These are phyloP conservation scores for Thripadectes ignobilis DNA, from an alignment of 2,797 vertebrate species.

Conservation along the genomic window DNA sequence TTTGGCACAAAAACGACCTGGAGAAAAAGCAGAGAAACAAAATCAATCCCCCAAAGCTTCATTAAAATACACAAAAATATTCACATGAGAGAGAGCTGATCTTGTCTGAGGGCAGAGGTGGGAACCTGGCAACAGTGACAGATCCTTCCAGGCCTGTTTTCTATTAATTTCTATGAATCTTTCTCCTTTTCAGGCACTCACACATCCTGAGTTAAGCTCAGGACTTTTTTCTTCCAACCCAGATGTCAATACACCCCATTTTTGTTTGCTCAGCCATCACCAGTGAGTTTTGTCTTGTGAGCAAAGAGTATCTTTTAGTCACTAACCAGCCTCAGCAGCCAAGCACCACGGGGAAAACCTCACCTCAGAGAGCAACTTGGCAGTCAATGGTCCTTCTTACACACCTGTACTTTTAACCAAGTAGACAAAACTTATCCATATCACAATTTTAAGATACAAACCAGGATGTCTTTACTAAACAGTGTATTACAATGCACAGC, in stretches of 20 bases:
- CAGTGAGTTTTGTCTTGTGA: not conserved
- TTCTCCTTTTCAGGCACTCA: not conserved
- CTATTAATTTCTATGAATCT: not conserved
- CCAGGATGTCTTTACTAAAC: not conserved
- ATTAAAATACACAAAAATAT: not conserved
- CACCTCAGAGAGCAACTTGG: not conserved
- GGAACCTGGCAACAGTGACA: not conserved
- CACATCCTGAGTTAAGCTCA: not conserved
- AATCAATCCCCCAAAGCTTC: not conserved
- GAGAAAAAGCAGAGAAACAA: not conserved
- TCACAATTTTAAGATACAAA: not conserved
- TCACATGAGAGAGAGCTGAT: not conserved
- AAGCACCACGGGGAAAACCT: too few species aligned
- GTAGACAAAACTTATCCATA: not conserved
- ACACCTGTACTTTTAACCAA: not conserved
- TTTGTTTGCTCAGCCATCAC: not conserved
- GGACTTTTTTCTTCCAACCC: not conserved
- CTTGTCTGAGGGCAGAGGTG: not conserved
- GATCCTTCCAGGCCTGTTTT: not conserved
- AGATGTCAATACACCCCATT: not conserved
- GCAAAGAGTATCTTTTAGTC: too few species aligned
- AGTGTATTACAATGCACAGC: not conserved
- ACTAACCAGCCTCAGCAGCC: too few species aligned
- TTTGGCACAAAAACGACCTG: not conserved
- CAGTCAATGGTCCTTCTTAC: not conserved